Base-by-base conservation (phyloP, 2,113 vertebrate genomes). In the Ciconia boyciana region DNA sequence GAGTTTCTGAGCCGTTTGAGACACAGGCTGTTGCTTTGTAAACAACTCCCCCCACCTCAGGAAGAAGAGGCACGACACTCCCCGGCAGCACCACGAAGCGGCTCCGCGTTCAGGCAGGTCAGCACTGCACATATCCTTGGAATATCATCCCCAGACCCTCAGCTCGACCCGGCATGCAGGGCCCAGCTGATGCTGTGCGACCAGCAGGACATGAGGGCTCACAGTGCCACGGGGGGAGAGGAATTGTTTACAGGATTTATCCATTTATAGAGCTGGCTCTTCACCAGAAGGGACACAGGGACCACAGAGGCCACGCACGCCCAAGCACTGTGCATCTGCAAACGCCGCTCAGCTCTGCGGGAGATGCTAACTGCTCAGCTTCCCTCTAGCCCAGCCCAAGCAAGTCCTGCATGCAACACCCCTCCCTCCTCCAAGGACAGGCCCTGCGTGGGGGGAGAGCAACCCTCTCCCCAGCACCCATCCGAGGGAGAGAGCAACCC, bases 21-120 rank as follows among this genome's bases (percentile, higher is more conserved):
- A 89, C 93, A 93, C 84, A 94, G 93, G 84, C 95, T 94, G 96
- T 75, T 86, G 85, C 87, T 95, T 93, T 83, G 79, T 97, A 96
- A 97, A 97, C 94, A 87, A 85, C 95, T 90, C 87, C 85, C 93
- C 89, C 90, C 86, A 19, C 49, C 78, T 83, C 43, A 8, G 71
- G 39, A 90, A 82, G 91, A 65, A 70, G 87, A 87, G 65, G 41
- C 77, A 76, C 7, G 18, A 39, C 0, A 26, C 71, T 93, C 54
- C 44, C 72, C 26, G 5, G 65, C 91, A 77, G 76, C 68, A 32
- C 29, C 2, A 6, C 4, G 4, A 49, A 64, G 49, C 34, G 1
- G 48, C 55, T 49, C 32, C 0, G 1, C 1, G 3, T 13, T 80
- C 78, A 34, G 69, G 66, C 24, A 5, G 94, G 77, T 87, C 82